These are phyloP conservation scores for Alouatta palliata DNA, from an alignment of 2,113 vertebrate species.

Conservation along the genomic window DNA sequence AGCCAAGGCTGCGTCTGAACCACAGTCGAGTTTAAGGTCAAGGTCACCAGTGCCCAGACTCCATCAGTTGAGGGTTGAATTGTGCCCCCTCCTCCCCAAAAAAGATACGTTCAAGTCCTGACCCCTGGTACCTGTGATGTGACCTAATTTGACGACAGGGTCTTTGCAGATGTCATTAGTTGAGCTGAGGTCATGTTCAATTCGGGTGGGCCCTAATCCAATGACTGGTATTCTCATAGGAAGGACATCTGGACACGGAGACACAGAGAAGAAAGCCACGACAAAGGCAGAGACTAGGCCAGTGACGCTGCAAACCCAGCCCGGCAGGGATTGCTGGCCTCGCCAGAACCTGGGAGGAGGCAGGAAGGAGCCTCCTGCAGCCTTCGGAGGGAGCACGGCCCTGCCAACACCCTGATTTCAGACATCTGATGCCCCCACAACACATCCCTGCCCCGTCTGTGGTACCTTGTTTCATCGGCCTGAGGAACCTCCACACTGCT, in stretches of 20 bases:
- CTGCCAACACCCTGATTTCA: fast-evolving
- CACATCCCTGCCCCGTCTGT: too few species aligned
- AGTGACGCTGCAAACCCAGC: fast-evolving
- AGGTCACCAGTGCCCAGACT: not conserved
- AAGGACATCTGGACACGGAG: not conserved
- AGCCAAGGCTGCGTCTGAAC: not conserved
- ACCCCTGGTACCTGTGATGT: not conserved
- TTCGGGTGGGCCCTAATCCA: not conserved
- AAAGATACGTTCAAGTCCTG: too few species aligned
- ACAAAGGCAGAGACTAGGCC: fast-evolving
- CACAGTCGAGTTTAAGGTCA: not conserved
- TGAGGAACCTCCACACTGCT: not conserved
- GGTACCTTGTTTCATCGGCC: fast-evolving
- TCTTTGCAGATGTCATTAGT: not conserved
- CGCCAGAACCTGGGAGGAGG: too few species aligned
- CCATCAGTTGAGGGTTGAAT: not conserved
- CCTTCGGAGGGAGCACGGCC: fast-evolving
- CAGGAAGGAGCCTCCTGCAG: not conserved
- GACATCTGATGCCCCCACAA: not conserved
- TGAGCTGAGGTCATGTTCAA: not conserved
- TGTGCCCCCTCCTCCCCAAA: fast-evolving
- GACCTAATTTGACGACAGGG: not conserved
- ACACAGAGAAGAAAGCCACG: not conserved
- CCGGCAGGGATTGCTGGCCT: fast-evolving
- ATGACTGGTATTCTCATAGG: fast-evolving